Evolutionary conservation across 1,140 invertebrate genomes (phyloP), one percentile per base, ranked within the genome.

Genomic region (Protaetia brevitarsis): DNA sequence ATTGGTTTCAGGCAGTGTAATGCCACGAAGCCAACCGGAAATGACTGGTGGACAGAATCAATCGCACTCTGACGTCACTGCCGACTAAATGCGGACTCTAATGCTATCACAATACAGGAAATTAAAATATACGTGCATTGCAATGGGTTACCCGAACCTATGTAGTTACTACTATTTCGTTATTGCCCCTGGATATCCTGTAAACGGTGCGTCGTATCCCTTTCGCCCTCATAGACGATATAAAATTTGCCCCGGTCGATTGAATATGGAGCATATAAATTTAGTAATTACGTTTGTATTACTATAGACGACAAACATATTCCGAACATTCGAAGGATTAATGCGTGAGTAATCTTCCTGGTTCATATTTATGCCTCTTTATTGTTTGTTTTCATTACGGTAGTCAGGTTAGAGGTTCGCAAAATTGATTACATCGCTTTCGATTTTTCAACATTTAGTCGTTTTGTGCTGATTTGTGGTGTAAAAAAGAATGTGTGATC

Each of bases 41-140:
- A 70, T 70, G 69, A 70, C 61, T 70, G 62, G 66, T 68, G 67
- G 66, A 70, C 66, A 64, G 65, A 68, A 70, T 70, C 69, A 70
- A 70, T 70, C 69, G 66, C 59, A 70, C 65, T 62, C 16, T 68
- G 64, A 70, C 69, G 66, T 69, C 68, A 69, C 57, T 63, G 16
- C 64, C 58, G 64, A 65, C 28, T 66, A 58, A 61, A 64, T 66
- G 37, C 66, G 51, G 58, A 68, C 59, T 70, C 66, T 68, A 68
- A 70, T 66, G 58, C 66, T 60, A 70, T 66, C 66, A 70, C 66
- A 70, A 68, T 66, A 70, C 69, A 70, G 69, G 69, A 70, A 70
- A 70, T 70, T 70, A 68, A 70, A 70, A 68, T 70, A 66, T 66
- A 64, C 57, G 31, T 36, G 51, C 56, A 51, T 23, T 31, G 10